A percentile compares a stretch with the other conserved stretches of the same genome.
These are phyloP conservation scores for Camelus dromedarius DNA, from an alignment of 2,113 vertebrate genomes.

Conservation along the genomic window DNA sequence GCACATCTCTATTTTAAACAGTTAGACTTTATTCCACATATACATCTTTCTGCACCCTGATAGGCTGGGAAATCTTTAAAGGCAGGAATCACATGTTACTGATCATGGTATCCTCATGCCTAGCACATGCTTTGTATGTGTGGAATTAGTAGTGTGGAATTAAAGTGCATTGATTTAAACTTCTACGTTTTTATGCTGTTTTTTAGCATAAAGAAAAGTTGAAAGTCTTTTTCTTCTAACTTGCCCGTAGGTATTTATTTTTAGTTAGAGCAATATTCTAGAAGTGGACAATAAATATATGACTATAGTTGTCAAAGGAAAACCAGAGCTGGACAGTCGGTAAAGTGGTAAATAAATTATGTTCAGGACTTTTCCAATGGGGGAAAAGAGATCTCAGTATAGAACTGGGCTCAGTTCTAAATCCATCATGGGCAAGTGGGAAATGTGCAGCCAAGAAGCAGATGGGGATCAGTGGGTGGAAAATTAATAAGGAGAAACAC, in stretches of 20 bases:
- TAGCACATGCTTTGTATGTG: background rate
- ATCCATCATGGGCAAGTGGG: background rate
- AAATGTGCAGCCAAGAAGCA: background rate
- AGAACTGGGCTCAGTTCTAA: background rate
- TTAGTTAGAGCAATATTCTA: slow-evolving; percentile 2
- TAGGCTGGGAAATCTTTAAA: background rate
- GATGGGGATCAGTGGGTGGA: background rate
- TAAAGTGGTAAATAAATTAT: background rate
- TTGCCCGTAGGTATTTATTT: slow-evolving; percentile 9
- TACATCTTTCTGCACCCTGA: background rate
- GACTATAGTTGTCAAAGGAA: background rate
- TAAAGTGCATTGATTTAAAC: background rate
- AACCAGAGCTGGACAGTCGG: background rate
- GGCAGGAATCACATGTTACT: background rate
- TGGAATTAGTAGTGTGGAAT: background rate
- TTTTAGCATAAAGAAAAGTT: background rate
- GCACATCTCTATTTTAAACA: background rate
- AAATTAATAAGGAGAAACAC: background rate
- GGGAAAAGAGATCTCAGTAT: background rate
- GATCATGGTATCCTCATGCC: background rate
- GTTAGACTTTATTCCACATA: background rate
- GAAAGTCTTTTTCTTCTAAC: background rate
- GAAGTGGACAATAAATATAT: background rate
- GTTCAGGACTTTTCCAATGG: background rate
- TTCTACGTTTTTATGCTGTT: background rate